Base-by-base conservation (phyloP, 2,113 vertebrate genomes). In the Beaufortia kweichowensis region DNA sequence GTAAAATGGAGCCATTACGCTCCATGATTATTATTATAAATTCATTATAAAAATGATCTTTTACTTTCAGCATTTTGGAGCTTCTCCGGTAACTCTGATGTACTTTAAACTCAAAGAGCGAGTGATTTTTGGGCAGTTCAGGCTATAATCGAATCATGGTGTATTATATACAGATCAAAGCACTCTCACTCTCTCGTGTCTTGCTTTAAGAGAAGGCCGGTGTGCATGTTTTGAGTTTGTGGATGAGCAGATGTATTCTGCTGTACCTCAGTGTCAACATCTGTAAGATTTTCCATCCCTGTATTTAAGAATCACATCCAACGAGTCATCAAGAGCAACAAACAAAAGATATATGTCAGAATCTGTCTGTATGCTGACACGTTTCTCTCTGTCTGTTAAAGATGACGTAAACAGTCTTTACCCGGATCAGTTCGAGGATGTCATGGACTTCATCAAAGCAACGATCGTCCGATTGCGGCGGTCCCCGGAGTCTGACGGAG, bases 361-460 rank as follows among this genome's bases (percentile, higher is more conserved):
- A 53, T 53, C 6, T 53, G 48, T n/a, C 7, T 2, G 6, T 69
- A 19, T 56, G n/a, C 46, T 69, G 33, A 41, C 43, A 39, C 29
- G 21, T 56, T 67, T 43, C n/a, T 6, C 31, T 84, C 60, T 75
- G 17, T 82, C 1, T 79, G 29, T 83, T 91, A 85, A 91, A 98
- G 96, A 95, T 89, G 94, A 92, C 80, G 91, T 90, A 78, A 84
- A 91, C 33, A 94, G 91, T 80, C 93, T 93, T 76, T 94, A 95
- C 85, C 94, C 95, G 14, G 94, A 96, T 80, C 95, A 96, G 88
- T 94, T 95, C 82, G 94, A 96, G 69, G 94, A 96, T n/a, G 94
- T 97, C 50, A 94, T 98, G 95, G 94, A 96, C 90, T 97, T 98
- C 89, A 99, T 99, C 80, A 90, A 98, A 91, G 94, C 94, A 65